Evolutionary conservation across 2,113 vertebrate genomes (phyloP), one percentile per base, ranked within the genome.

Genomic region (Sinocyclocheilus grahami): DNA sequence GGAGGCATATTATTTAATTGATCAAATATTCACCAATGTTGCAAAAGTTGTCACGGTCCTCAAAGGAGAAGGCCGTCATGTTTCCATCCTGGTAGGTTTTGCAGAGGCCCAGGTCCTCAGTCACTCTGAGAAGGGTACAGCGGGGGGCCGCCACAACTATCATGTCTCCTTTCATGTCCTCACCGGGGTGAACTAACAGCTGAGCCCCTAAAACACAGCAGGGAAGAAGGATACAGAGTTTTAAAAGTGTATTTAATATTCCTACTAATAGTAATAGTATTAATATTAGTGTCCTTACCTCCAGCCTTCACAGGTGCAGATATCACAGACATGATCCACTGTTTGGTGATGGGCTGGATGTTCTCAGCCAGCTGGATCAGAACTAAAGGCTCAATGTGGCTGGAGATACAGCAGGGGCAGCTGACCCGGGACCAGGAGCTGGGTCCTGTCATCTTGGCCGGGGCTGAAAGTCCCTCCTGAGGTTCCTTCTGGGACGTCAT

Each of bases 31-130:
- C 86, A 95, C 95, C 94, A 85, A 93, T 91, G 69, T 95, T 89
- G 87, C 85, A 91, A 85, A 95, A 96, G 89, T 90, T 92, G 84
- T 93, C 83, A 42, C 90, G 92, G 92, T 95, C 92, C 0, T 86
- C 39, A 88, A 92, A 95, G 46, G 93, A 95, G 89, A 96, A 96
- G 1, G 93, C 85, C 37, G 90, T 90, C 94, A 96, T 95, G 81
- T 94, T 90, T 0, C 89, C 93, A 3, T 86, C 92, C 27, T 6
- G 2, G 86, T 95, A 94, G 0, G 60, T 86, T 86, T 93, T 95
- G 79, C 94, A 95, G 3, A 96, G 91, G 0, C 96, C 95, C 82
- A 96, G 82, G 63, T 94, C 92, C 77, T 96, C 95, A 0, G 94
- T 88, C 72, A 93, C 92, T 69, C 63, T 90, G 0, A 95, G 92